Percentiles rank a stretch among this genome's conserved stretches.
phyloP scores from a whole-genome alignment of 2,888 invertebrate species.

The Cosmopolites sordidus region DNA sequence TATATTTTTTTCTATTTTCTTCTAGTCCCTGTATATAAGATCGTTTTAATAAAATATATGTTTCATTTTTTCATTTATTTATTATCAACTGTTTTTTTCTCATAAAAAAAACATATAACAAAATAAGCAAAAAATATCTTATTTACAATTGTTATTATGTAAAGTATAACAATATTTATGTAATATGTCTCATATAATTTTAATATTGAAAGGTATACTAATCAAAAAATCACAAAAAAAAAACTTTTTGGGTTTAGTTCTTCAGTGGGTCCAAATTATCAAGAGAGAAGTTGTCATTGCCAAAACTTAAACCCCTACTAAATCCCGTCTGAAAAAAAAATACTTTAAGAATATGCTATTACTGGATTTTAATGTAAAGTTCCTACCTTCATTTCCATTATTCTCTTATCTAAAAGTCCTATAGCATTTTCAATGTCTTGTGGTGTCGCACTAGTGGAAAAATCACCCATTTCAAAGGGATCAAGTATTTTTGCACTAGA shows the following conservation, averaged over 20 bases:
- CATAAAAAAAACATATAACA: neutral
- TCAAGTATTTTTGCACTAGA: constrained; percentile 49
- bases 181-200: no score
- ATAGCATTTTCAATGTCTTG: constrained; percentile 69
- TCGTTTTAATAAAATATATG: neutral
- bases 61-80: neutral
- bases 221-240: no score
- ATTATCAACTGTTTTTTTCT: no score
- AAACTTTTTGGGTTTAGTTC: constrained; percentile 50
- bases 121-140: neutral
- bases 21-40: neutral
- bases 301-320: constrained; percentile 80
- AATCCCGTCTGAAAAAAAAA: constrained; percentile 75
- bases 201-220: no score
- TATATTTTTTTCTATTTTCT: neutral
- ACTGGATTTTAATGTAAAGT: neutral
- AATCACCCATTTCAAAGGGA: constrained; percentile 83
- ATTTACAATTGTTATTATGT: neutral
- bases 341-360: neutral
- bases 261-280: constrained; percentile 92
- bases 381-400: constrained; percentile 80
- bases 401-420: constrained; percentile 74
- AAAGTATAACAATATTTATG: neutral
- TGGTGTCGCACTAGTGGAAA: constrained; percentile 52
- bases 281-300: constrained; percentile 90